Evolutionary conservation across 2,113 vertebrate genomes (phyloP).

Genomic region (Malurus elegans): DNA sequence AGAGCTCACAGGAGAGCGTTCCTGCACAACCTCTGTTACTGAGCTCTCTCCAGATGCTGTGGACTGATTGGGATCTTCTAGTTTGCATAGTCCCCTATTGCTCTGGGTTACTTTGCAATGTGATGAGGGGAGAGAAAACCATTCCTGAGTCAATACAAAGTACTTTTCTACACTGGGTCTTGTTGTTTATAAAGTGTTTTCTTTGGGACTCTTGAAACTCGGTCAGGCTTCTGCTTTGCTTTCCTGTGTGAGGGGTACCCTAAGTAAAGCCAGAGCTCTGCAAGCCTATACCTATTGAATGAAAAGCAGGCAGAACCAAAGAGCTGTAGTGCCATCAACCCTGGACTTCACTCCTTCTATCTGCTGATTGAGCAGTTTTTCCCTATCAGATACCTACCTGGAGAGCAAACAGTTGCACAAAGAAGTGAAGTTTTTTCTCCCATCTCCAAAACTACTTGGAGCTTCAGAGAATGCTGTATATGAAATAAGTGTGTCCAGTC

Average conservation of each 20-base stretch:
- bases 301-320: not conserved
- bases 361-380: not conserved
- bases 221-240: not conserved
- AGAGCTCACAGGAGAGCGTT: not conserved
- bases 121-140: not conserved
- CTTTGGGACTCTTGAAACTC: not conserved
- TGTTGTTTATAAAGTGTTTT: not conserved
- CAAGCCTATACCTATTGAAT: not conserved
- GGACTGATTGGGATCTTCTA: not conserved
- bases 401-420: not conserved
- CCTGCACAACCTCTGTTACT: not conserved
- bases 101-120: not conserved
- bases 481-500: not conserved
- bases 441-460: not conserved
- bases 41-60: not conserved
- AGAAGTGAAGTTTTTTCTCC: not conserved
- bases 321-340: not conserved
- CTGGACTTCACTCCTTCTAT: not conserved
- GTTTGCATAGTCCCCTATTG: not conserved
- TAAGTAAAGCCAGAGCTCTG: not conserved
- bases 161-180: conserved; percentile 3
- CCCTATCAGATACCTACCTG: not conserved
- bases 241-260: not conserved
- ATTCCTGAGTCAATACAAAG: not conserved
- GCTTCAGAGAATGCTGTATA: not conserved